These are phyloP conservation scores for Setophaga coronata DNA, from an alignment of 2,113 vertebrate species.

Conservation along the genomic window DNA sequence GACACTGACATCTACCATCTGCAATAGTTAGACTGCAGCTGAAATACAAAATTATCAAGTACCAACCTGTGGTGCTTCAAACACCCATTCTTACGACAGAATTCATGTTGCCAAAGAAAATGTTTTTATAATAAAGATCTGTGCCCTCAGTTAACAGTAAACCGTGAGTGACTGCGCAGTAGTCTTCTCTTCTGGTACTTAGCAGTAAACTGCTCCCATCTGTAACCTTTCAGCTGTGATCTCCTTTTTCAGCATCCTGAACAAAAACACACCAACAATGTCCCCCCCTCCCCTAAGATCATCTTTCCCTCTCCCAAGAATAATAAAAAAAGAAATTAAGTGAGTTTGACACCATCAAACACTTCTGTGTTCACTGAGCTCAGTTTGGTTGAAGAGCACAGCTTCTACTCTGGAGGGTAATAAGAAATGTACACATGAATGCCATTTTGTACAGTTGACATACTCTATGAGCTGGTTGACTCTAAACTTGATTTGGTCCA, in stretches of 20 bases:
- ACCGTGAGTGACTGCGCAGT: background rate
- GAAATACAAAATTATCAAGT: background rate
- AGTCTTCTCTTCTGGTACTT: background rate
- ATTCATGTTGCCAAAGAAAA: background rate
- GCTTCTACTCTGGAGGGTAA: background rate
- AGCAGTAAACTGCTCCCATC: background rate
- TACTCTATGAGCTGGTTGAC: conserved; percentile 35
- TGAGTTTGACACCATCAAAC: background rate
- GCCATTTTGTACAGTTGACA: conserved; percentile 45
- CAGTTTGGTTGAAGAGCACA: background rate
- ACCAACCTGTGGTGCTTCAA: background rate
- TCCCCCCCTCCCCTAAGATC: background rate
- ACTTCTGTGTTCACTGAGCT: background rate
- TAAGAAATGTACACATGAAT: conserved; percentile 44
- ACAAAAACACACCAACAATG: background rate
- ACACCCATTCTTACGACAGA: background rate
- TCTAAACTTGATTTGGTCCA: conserved; percentile 43
- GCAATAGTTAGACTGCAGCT: conserved; percentile 5
- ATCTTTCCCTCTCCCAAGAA: background rate
- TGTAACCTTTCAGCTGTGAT: background rate
- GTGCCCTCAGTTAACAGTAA: conserved; percentile 41
- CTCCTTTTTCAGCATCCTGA: background rate
- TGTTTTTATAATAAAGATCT: background rate
- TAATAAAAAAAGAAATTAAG: background rate
- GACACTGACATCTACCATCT: conserved; percentile 10